Evolutionary conservation across 2,888 invertebrate species (phyloP).

Genomic region (Deladenus siricidicola): DNA sequence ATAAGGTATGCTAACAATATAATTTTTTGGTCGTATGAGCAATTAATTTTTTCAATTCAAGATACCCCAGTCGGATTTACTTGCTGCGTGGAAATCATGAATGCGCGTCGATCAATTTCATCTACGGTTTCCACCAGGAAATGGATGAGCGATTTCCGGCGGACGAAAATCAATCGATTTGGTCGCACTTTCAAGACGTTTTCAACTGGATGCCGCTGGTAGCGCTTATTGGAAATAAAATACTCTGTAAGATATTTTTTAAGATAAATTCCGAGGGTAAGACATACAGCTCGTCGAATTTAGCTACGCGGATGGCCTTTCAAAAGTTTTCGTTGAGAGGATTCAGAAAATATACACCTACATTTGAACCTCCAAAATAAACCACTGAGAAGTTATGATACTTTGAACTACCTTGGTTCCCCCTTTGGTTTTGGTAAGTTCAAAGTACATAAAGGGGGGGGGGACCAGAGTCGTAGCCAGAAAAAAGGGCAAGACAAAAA

Average conservation of each 20-base stretch:
- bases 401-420: too few species aligned
- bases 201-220: background rate
- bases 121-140: conserved; percentile 1
- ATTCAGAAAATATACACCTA: too few species aligned
- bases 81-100: background rate
- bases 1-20: background rate
- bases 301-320: too few species aligned
- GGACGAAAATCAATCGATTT: background rate
- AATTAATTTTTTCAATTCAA: background rate
- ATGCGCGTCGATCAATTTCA: background rate
- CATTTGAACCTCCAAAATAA: too few species aligned
- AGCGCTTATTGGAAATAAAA: background rate
- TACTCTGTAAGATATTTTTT: background rate
- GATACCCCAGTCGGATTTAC: background rate
- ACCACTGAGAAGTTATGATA: too few species aligned
- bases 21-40: background rate
- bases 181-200: background rate
- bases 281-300: too few species aligned
- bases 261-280: too few species aligned
- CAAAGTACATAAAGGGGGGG: too few species aligned
- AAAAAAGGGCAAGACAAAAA: too few species aligned
- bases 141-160: background rate
- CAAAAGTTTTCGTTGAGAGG: too few species aligned
- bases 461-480: too few species aligned
- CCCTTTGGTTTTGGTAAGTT: too few species aligned